Conservation (phyloP, 2,888 invertebrate genomes). For the Aphodius sticticus region DNA sequence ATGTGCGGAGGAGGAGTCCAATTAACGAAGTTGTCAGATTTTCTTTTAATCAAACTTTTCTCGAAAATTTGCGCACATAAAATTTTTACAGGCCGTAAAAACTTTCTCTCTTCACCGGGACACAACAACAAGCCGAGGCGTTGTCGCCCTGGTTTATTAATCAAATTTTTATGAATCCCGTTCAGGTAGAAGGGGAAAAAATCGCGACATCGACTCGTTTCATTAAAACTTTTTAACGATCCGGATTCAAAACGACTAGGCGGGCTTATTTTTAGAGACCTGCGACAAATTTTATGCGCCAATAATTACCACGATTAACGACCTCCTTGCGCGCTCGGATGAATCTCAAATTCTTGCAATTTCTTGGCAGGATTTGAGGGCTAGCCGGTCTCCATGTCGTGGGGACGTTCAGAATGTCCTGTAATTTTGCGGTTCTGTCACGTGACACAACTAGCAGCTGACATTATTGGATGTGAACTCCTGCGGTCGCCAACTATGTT, state of each 20-base stretch:
- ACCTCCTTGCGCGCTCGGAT: not conserved
- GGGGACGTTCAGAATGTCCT: not conserved
- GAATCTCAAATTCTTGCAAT: not conserved
- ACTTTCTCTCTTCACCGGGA: slow-evolving; percentile 1
- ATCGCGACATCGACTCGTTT: slow-evolving; percentile 32
- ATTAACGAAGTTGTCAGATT: not conserved
- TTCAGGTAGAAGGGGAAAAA: slow-evolving; percentile 33
- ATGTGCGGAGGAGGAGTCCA: not conserved
- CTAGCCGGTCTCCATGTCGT: not conserved
- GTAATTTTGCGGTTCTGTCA: not conserved
- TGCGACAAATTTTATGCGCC: not conserved
- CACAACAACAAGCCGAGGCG: not conserved
- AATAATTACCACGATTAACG: not conserved
- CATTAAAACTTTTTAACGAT: slow-evolving; percentile 38
- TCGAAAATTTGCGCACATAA: slow-evolving; percentile 12
- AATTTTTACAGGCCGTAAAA: slow-evolving; percentile 19
- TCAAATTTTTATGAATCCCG: slow-evolving; percentile 35
- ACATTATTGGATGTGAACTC: not conserved
- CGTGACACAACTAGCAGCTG: not conserved
- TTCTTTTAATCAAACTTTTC: slow-evolving; percentile 12
- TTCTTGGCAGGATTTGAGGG: not conserved
- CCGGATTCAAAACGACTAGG: slow-evolving; percentile 5
- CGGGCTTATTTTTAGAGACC: not conserved
- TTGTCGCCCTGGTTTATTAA: slow-evolving; percentile 30
- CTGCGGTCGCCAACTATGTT: not conserved